These are phyloP conservation scores for Lepidothrix coronata DNA, from an alignment of 2,113 vertebrate genomes.

Conservation along the genomic window DNA sequence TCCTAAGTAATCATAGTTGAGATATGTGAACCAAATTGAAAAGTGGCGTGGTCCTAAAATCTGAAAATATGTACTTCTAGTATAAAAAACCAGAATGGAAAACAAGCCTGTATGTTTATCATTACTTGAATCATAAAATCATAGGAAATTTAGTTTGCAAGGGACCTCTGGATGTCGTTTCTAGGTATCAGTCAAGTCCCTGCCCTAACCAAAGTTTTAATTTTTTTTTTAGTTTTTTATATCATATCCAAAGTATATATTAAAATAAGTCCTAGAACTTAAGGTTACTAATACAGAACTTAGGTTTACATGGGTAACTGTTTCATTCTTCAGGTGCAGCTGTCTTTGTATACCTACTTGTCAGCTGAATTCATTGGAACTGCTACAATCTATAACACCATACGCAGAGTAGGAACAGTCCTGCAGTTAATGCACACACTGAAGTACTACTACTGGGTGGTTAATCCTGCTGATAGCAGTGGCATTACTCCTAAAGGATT, in stretches of 20 bases:
- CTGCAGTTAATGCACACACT: conserved; percentile 93
- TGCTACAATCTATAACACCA: conserved; percentile 92
- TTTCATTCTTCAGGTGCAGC: conserved; percentile 82
- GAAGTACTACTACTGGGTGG: conserved; percentile 97
- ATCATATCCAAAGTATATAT: not conserved
- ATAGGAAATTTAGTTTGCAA: not conserved
- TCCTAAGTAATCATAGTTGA: not conserved
- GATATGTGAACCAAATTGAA: not conserved
- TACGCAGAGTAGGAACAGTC: conserved; percentile 93
- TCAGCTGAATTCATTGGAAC: conserved; percentile 97
- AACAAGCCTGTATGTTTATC: not conserved
- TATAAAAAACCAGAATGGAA: not conserved
- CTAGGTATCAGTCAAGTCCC: not conserved
- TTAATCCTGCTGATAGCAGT: conserved; percentile 88
- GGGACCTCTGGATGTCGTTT: not conserved
- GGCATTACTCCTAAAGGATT: conserved; percentile 88
- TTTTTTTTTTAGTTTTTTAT: not conserved
- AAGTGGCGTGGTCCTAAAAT: not conserved
- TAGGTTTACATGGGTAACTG: not conserved
- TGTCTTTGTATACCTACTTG: conserved; percentile 92
- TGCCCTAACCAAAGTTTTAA: not conserved
- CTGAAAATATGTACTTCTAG: not conserved
- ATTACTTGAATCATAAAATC: not conserved
- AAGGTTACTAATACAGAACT: not conserved
- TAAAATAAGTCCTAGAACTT: rapidly evolving